Conservation (phyloP, 2,888 invertebrate genomes). For the Acleris laterana region DNA sequence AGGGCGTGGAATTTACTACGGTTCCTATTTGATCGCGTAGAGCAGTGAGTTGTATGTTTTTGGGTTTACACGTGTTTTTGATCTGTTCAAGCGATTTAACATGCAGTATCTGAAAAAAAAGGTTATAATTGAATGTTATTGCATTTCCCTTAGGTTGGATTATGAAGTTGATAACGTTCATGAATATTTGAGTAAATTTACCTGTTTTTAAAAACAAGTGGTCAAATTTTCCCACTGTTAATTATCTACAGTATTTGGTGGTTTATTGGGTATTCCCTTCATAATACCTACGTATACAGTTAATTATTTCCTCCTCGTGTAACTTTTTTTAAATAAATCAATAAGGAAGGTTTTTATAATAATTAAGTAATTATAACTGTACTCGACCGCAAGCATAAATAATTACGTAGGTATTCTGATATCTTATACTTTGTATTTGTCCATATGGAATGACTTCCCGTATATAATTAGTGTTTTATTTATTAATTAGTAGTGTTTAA, state of each 20-base stretch:
- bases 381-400: constrained; percentile 20
- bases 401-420: constrained; percentile 1
- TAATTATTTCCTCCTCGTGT: not conserved
- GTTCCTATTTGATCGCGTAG: too few relatives aligned
- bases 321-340: not conserved
- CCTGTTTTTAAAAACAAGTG: too few relatives aligned
- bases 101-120: too few relatives aligned
- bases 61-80: too few relatives aligned
- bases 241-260: not conserved
- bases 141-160: too few relatives aligned
- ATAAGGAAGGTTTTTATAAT: constrained; percentile 12
- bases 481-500: not conserved
- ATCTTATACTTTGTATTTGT: not conserved
- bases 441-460: constrained; percentile 1
- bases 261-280: constrained; percentile 3
- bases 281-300: too few relatives aligned
- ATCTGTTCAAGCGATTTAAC: too few relatives aligned
- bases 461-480: not conserved
- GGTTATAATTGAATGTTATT: too few relatives aligned
- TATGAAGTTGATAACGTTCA: too few relatives aligned
- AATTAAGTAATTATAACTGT: constrained; percentile 8
- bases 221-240: not conserved
- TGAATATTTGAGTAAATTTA: too few relatives aligned
- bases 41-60: too few relatives aligned
- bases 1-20: too few relatives aligned